Evolutionary conservation across 2,113 vertebrate genomes (phyloP).

Genomic region (Bubalus kerabau): DNA sequence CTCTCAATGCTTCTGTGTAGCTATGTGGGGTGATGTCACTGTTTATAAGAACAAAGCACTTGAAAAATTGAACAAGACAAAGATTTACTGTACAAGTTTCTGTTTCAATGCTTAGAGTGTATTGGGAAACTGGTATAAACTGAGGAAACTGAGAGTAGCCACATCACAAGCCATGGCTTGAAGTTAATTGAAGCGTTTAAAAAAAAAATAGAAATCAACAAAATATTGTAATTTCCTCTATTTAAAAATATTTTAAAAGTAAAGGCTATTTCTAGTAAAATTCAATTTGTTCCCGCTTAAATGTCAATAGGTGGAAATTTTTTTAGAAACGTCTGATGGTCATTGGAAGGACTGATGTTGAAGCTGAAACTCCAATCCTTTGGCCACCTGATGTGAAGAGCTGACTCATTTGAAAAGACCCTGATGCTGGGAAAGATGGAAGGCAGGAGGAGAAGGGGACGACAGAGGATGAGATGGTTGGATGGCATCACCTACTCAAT

Average conservation of each 20-base stretch:
- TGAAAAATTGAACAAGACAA: neutral
- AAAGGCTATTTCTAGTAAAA: neutral
- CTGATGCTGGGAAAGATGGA: neutral
- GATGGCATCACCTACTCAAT: accelerated
- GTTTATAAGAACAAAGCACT: neutral
- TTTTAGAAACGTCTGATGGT: neutral
- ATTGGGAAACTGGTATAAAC: neutral
- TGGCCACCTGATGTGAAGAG: neutral
- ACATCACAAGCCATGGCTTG: neutral
- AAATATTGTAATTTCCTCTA: neutral
- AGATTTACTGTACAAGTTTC: neutral
- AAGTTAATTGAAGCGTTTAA: neutral
- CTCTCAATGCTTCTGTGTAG: neutral
- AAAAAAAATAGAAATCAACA: neutral
- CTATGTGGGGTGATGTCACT: neutral
- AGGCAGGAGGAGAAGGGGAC: neutral
- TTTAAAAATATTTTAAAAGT: neutral
- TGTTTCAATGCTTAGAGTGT: neutral
- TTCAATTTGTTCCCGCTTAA: neutral
- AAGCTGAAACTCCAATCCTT: neutral
- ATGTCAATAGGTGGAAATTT: neutral
- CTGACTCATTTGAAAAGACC: neutral
- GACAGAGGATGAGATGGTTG: neutral
- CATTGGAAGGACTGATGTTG: neutral
- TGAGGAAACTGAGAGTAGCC: neutral